Percentiles rank a stretch among this genome's conserved stretches.
Evolutionary conservation across 2,888 invertebrate genomes (phyloP).

Genomic region (Epirrhoe alternata): DNA sequence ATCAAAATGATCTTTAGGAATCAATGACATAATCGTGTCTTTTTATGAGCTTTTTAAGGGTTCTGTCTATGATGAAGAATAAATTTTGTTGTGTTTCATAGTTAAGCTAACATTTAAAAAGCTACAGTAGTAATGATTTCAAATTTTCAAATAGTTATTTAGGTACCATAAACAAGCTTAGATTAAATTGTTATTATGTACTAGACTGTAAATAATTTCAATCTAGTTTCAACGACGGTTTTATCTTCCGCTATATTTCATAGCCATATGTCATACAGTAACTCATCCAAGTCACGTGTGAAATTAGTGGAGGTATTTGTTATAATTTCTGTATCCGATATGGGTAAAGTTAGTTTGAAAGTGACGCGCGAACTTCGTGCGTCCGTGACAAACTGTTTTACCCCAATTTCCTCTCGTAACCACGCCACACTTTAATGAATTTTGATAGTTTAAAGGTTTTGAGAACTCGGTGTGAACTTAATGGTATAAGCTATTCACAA

Average conservation of each 20-base stretch:
- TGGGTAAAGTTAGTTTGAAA: slow-evolving; percentile 36
- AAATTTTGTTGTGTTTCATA: no score
- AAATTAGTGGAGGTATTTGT: slow-evolving; percentile 34
- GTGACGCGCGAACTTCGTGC: slow-evolving; percentile 31
- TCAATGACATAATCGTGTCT: no score
- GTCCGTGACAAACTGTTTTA: slow-evolving; percentile 41
- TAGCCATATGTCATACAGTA: slow-evolving; percentile 14
- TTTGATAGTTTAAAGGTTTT: slow-evolving; percentile 35
- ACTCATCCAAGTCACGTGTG: slow-evolving; percentile 34
- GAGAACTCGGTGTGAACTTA: slow-evolving; percentile 24
- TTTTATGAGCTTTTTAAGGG: no score
- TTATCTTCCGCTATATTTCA: slow-evolving; percentile 1
- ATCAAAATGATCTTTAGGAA: no score
- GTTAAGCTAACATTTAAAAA: no score
- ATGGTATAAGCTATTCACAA: slow-evolving; percentile 11
- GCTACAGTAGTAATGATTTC: not conserved
- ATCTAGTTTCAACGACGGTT: not conserved
- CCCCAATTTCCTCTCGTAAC: slow-evolving; percentile 39
- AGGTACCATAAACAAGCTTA: not conserved
- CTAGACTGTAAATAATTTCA: not conserved
- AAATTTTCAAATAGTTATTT: not conserved
- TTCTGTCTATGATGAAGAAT: no score
- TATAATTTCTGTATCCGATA: slow-evolving; percentile 40
- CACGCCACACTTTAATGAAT: slow-evolving; percentile 33
- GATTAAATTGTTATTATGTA: not conserved